Conservation (phyloP, 1,140 invertebrate genomes). For the Calosoma granatense region DNA sequence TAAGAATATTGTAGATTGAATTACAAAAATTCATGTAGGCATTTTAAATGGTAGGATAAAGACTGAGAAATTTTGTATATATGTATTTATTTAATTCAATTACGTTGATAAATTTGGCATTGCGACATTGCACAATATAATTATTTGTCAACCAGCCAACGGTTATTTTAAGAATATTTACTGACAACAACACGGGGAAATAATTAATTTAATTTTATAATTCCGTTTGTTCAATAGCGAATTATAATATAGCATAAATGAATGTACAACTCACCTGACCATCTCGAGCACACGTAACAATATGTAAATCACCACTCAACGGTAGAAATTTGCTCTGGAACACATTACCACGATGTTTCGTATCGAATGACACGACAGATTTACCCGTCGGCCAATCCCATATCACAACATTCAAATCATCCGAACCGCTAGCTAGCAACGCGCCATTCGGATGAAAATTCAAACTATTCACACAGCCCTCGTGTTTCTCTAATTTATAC, state of each 20-base stretch:
- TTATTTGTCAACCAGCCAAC: no score
- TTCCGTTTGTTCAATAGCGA: no score
- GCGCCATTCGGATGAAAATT: slow-evolving; percentile 75
- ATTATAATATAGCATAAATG: not conserved
- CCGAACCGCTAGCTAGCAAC: slow-evolving; percentile 76
- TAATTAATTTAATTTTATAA: no score
- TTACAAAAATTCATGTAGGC: no score
- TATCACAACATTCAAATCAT: slow-evolving; percentile 74
- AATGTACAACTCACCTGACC: slow-evolving; percentile 63
- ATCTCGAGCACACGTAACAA: slow-evolving; percentile 81
- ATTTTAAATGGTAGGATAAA: no score
- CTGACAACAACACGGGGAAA: no score
- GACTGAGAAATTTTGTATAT: no score
- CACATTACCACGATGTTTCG: slow-evolving; percentile 77
- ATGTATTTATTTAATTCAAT: no score
- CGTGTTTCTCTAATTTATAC: slow-evolving; percentile 67
- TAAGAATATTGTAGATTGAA: no score
- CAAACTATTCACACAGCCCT: slow-evolving; percentile 85
- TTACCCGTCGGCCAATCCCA: slow-evolving; percentile 83
- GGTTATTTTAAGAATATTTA: no score
- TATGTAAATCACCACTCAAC: slow-evolving; percentile 61
- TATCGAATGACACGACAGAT: slow-evolving; percentile 52
- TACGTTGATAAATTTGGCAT: no score
- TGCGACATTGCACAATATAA: no score
- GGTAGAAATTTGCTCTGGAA: slow-evolving; percentile 72